These are phyloP conservation scores for Imbricaverruca yamaguchii DNA, from an alignment of 2,888 invertebrate genomes.

Conservation along the genomic window DNA sequence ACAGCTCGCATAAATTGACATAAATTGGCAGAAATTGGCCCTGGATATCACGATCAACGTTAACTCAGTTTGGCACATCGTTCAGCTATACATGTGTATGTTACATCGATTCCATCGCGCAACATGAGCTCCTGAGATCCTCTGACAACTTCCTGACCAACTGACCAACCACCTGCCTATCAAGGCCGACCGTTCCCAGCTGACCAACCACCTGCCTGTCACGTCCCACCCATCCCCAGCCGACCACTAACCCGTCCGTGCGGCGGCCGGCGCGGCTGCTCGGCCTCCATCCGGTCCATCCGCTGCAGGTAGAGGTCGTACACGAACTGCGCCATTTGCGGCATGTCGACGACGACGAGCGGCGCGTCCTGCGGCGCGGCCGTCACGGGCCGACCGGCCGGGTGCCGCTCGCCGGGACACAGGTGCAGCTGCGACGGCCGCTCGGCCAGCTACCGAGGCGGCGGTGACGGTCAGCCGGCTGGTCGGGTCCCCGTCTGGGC, in stretches of 20 bases:
- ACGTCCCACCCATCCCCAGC: neutral
- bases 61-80: too few species aligned
- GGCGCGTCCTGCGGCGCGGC: slow-evolving; percentile 43
- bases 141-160: neutral
- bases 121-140: too few species aligned
- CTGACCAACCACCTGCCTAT: neutral
- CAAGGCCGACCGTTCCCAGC: neutral
- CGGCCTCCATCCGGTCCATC: slow-evolving; percentile 55
- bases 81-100: too few species aligned
- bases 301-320: slow-evolving; percentile 80
- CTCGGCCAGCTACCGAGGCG: slow-evolving; percentile 62
- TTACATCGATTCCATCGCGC: too few species aligned
- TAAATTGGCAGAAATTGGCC: too few species aligned
- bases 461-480: too few species aligned
- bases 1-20: too few species aligned
- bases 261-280: slow-evolving; percentile 38
- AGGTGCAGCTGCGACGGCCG: slow-evolving; percentile 73
- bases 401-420: slow-evolving; percentile 69
- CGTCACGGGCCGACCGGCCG: slow-evolving; percentile 49
- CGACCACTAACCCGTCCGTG: neutral
- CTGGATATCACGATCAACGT: too few species aligned
- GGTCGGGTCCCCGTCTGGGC: too few species aligned
- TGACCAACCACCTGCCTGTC: neutral
- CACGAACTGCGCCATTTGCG: slow-evolving; percentile 91
- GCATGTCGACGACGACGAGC: slow-evolving; percentile 63